phyloP scores from a whole-genome alignment of 1,140 invertebrate genomes.

The Calephelis nemesis region DNA sequence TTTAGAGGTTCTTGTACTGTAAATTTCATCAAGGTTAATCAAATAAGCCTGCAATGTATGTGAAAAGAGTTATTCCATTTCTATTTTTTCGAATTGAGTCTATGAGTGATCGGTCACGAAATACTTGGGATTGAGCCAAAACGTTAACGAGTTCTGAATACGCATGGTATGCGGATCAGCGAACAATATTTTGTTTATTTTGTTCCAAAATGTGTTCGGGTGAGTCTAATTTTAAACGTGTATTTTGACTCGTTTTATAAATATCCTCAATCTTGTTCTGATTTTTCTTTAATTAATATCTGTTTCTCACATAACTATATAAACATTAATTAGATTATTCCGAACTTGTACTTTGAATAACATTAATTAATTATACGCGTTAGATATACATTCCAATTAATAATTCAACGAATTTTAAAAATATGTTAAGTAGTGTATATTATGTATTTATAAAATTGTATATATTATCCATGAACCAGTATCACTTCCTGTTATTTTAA shows the following conservation, averaged over 20 bases:
- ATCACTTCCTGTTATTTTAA: slow-evolving; percentile 2
- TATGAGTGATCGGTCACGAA: slow-evolving; percentile 48
- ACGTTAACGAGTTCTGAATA: slow-evolving; percentile 63
- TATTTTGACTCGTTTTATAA: slow-evolving; percentile 24
- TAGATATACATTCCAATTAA: slow-evolving; percentile 1
- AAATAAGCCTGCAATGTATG: neutral
- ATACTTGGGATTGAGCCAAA: slow-evolving; percentile 66
- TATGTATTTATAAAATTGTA: neutral
- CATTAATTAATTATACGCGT: slow-evolving; percentile 1
- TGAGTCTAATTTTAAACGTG: slow-evolving; percentile 34
- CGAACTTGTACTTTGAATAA: neutral
- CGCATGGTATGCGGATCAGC: slow-evolving; percentile 65
- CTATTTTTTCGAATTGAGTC: slow-evolving; percentile 5
- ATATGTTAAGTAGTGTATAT: slow-evolving; percentile 2
- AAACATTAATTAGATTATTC: neutral
- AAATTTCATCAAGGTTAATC: neutral
- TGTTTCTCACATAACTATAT: neutral
- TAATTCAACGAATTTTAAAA: slow-evolving; percentile 2
- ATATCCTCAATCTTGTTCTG: neutral
- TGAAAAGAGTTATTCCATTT: slow-evolving; percentile 4
- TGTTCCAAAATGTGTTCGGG: slow-evolving; percentile 42
- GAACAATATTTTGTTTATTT: slow-evolving; percentile 61
- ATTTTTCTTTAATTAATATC: too few relatives aligned
- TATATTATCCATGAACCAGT: neutral
- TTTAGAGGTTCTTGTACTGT: neutral